phyloP scores from a whole-genome alignment of 2,888 invertebrate genomes.

The Philhelius pedissequus region DNA sequence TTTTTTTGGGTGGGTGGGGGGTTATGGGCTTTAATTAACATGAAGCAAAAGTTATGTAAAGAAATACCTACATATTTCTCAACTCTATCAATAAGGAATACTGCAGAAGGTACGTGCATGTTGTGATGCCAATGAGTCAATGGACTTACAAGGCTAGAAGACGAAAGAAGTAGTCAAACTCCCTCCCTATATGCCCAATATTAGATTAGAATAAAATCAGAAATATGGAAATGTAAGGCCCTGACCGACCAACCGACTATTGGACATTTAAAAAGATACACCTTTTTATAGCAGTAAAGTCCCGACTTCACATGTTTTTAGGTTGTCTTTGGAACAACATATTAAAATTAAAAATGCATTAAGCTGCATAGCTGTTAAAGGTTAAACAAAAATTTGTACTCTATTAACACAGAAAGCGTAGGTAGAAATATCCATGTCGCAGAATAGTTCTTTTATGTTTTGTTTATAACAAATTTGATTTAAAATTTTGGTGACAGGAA shows the following conservation, averaged over 20 bases:
- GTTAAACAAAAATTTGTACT: too few species aligned
- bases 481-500: neutral
- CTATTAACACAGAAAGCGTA: neutral
- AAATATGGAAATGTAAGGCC: neutral
- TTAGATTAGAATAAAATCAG: neutral
- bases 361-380: too few species aligned
- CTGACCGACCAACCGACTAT: neutral
- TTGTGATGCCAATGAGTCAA: neutral
- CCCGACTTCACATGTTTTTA: neutral
- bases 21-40: slow-evolving; percentile 7
- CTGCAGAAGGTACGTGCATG: neutral
- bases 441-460: neutral
- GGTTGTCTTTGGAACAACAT: neutral
- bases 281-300: neutral
- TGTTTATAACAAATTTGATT: too few species aligned
- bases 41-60: slow-evolving; percentile 5
- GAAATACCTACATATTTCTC: neutral
- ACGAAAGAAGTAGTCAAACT: neutral
- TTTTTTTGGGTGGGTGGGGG: too few species aligned
- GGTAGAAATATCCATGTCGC: neutral
- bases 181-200: neutral
- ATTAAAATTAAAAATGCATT: neutral
- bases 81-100: neutral
- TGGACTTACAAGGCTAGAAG: neutral
- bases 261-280: neutral